Percentiles rank a stretch among this genome's conserved stretches.
Conservation (phyloP, 2,888 invertebrate genomes). For the Catonia carolina region DNA sequence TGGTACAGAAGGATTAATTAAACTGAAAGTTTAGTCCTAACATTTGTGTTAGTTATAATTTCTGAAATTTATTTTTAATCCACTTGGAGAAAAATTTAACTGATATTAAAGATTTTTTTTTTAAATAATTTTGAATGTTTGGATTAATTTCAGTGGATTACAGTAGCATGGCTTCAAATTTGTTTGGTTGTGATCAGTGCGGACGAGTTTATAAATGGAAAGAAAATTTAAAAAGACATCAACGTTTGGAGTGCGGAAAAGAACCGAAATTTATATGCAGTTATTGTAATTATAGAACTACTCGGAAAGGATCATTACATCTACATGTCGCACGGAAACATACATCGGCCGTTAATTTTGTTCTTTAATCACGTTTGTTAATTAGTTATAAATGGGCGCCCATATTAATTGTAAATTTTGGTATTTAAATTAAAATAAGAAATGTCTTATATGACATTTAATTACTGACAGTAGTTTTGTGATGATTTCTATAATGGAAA, state of each 20-base stretch:
- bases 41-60: too few relatives aligned
- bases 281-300: slow-evolving; percentile 35
- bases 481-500: too few relatives aligned
- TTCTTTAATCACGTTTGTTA: not conserved
- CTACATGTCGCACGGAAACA: not conserved
- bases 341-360: not conserved
- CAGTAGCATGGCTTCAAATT: too few relatives aligned
- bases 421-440: not conserved
- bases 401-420: slow-evolving; percentile 40
- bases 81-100: too few relatives aligned
- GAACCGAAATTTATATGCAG: slow-evolving; percentile 38
- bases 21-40: too few relatives aligned
- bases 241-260: slow-evolving; percentile 41
- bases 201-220: slow-evolving; percentile 22
- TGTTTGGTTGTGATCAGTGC: not conserved
- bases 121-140: too few relatives aligned
- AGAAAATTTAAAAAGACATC: slow-evolving; percentile 33
- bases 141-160: too few relatives aligned
- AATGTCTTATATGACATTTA: not conserved
- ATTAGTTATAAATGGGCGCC: too few relatives aligned
- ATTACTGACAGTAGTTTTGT: too few relatives aligned
- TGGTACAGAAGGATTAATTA: too few relatives aligned
- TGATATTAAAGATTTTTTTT: too few relatives aligned
- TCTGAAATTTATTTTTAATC: too few relatives aligned
- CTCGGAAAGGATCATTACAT: not conserved